Conservation (phyloP, 37 sponge, comb jelly and placozoan genomes). For the Axinella damicornis region DNA sequence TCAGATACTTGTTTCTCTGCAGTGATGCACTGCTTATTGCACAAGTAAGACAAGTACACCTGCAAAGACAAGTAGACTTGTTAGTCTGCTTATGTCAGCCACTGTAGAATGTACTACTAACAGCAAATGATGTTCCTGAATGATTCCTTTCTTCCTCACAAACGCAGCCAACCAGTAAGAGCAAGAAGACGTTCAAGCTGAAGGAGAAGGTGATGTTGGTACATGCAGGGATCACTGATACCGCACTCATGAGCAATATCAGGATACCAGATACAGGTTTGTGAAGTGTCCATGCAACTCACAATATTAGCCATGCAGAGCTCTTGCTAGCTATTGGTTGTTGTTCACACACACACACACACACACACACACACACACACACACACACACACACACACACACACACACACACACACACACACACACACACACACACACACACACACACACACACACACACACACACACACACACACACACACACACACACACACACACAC, state of each 20-base stretch:
- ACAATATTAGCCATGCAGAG: no score
- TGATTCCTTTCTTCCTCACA: no score
- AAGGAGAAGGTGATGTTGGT: conserved; percentile 76
- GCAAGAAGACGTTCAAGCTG: conserved; percentile 59
- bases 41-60: conserved; percentile 71
- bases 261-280: conserved; percentile 19
- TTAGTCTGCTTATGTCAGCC: no score
- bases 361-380: not conserved
- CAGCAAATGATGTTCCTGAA: no score
- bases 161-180: conserved; percentile 49
- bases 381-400: not conserved
- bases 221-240: conserved; percentile 86
- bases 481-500: not conserved
- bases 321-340: no score
- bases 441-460: not conserved
- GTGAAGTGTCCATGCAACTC: no score
- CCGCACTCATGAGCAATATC: not conserved
- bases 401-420: not conserved
- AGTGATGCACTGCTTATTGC: conserved; percentile 81
- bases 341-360: not conserved
- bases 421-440: not conserved
- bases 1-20: conserved; percentile 74
- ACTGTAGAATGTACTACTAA: no score
- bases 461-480: not conserved
- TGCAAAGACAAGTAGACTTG: no score